Percentiles rank a stretch among this genome's conserved stretches.
Conservation (phyloP, 2,113 vertebrate species). For the Amblyopsis rosae region DNA sequence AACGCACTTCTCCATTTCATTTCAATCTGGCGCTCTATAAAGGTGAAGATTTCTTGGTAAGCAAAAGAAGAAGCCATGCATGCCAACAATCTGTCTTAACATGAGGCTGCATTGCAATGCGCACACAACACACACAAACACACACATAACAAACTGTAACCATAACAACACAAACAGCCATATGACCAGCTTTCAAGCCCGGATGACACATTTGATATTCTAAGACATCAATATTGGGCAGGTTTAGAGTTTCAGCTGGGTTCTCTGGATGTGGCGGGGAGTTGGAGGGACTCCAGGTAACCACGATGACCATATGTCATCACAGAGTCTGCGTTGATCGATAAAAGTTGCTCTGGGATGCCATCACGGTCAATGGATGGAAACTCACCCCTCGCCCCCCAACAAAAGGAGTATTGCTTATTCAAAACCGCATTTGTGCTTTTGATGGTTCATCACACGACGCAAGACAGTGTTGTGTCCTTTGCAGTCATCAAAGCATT, state of each 20-base stretch:
- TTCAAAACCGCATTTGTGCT: slow-evolving; percentile 32
- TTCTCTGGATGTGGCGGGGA: slow-evolving; percentile 32
- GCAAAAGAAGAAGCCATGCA: slow-evolving; percentile 28
- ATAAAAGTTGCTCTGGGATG: slow-evolving; percentile 15
- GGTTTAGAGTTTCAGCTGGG: slow-evolving; percentile 46
- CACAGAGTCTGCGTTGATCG: slow-evolving; percentile 12
- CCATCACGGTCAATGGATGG: neutral
- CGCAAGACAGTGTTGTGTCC: slow-evolving; percentile 48
- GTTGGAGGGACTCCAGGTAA: slow-evolving; percentile 29
- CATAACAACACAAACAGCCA: no score
- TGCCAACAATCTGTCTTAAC: slow-evolving; percentile 42
- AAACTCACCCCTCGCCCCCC: neutral
- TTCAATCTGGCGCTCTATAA: slow-evolving; percentile 43
- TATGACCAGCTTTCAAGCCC: slow-evolving; percentile 27
- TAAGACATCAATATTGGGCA: slow-evolving; percentile 40
- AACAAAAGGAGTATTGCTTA: slow-evolving; percentile 12
- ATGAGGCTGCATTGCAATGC: slow-evolving; percentile 31
- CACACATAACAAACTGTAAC: slow-evolving; percentile 5
- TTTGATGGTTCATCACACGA: slow-evolving; percentile 38
- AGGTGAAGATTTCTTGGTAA: slow-evolving; percentile 52
- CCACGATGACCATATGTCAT: slow-evolving; percentile 18
- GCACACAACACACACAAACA: neutral
- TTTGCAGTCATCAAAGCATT: slow-evolving; percentile 59
- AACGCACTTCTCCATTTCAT: slow-evolving; percentile 55
- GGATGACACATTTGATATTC: slow-evolving; percentile 48